Conservation (phyloP, 2,888 invertebrate genomes). For the Thecophora atra region DNA sequence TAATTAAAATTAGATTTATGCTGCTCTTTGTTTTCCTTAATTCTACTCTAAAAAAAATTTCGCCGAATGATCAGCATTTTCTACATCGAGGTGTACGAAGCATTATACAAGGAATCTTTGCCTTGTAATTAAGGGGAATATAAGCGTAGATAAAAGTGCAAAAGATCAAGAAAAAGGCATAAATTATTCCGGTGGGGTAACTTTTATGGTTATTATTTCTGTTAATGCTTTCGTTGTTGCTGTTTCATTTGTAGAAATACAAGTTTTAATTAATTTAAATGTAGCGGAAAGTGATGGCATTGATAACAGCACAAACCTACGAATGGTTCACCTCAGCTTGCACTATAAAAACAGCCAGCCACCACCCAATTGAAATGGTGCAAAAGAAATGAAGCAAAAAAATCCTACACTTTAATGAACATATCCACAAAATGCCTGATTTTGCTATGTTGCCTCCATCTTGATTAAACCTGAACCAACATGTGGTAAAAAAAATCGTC, state of each 20-base stretch:
- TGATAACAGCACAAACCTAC: too few species aligned
- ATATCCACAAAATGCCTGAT: not conserved
- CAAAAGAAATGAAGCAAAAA: too few species aligned
- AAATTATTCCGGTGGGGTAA: not conserved
- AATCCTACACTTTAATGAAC: not conserved
- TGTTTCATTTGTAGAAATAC: too few species aligned
- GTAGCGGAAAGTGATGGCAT: too few species aligned
- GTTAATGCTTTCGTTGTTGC: not conserved
- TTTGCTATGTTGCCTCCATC: not conserved
- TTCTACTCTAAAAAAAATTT: not conserved
- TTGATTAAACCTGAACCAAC: not conserved
- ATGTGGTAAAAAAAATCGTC: not conserved
- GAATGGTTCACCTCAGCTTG: too few species aligned
- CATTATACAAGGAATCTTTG: too few species aligned
- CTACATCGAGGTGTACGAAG: too few species aligned
- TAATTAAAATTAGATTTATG: conserved; percentile 23
- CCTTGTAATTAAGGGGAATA: not conserved
- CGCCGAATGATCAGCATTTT: not conserved
- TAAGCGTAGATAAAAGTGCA: not conserved
- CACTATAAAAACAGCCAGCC: too few species aligned
- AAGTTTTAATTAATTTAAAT: too few species aligned
- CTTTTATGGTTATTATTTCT: not conserved
- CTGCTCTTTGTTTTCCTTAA: not conserved
- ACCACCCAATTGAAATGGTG: too few species aligned
- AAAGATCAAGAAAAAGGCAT: not conserved